Base-by-base conservation (phyloP, 1,140 invertebrate species). In the Drosophila albomicans region DNA sequence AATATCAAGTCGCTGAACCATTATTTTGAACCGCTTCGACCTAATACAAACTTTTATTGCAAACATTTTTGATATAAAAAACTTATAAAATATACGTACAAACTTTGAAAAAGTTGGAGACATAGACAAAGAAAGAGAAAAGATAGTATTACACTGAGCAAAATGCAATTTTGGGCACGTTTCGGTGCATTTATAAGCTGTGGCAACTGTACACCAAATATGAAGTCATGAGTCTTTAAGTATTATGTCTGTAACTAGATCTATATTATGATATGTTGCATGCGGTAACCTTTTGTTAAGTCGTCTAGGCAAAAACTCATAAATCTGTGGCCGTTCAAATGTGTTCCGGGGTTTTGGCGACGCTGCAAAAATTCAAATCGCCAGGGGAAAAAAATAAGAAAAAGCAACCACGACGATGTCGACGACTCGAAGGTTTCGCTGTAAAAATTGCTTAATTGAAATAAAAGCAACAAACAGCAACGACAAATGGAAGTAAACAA, bases 361-460 rank as follows among this genome's bases (percentile, higher is more conserved):
- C 63, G 30, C 46, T 38, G 74, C 68, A 20, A 52, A 73, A 61
- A 72, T 57, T 66, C n/a, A 72, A 71, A 76, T 38, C 16, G 38
- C 59, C n/a, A n/a, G n/a, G n/a, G n/a, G n/a, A 16, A 41, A 45
- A 75, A 67, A 38, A 16, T 46, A 61, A 49, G 8, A 13, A 45
- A 62, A 79, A 62, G 54, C 63, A 46, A 68, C 69, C 32, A 32
- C 7, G 30, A 65, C 45, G 11, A 15, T 13, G 6, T 6, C 7
- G 43, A 65, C 49, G 11, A 25, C 16, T 5, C 25, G 66, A 59
- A 72, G 68, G 74, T 79, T 79, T 79, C 49, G 5, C 69, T 38
- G 32, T 25, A 61, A 66, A 57, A 61, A 66, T 45, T 66, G 73
- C 76, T 70, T 75, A 71, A 72, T 72, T 63, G 67, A 72, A 72